phyloP scores from a whole-genome alignment of 2,113 vertebrate species.

The Lota lota region DNA sequence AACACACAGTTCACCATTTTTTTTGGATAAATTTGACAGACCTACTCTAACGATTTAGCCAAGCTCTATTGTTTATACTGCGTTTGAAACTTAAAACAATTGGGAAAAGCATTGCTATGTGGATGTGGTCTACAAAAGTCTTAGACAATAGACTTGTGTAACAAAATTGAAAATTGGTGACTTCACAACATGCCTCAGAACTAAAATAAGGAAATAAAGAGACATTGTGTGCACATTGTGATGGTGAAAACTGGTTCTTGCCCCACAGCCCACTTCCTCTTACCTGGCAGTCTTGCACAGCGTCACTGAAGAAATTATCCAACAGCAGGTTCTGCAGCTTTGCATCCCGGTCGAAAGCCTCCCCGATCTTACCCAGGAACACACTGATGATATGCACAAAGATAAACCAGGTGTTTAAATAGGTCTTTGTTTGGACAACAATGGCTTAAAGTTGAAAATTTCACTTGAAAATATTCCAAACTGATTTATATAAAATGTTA shows the following conservation, averaged over 20 bases:
- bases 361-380: constrained; percentile 96
- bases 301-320: constrained; percentile 87
- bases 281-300: constrained; percentile 90
- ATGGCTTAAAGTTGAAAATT: too few relatives aligned
- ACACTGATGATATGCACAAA: constrained; percentile 71
- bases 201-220: constrained; percentile 34
- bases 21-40: too few relatives aligned
- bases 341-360: constrained; percentile 87
- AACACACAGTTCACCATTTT: too few relatives aligned
- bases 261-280: constrained; percentile 43
- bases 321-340: constrained; percentile 88
- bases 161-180: not conserved
- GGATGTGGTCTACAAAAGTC: not conserved
- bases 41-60: too few relatives aligned
- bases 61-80: too few relatives aligned
- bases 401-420: too few relatives aligned
- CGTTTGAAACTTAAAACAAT: too few relatives aligned
- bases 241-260: constrained; percentile 30
- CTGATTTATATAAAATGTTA: too few relatives aligned
- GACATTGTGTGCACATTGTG: not conserved
- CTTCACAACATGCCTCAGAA: not conserved
- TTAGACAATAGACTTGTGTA: not conserved
- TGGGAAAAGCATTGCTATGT: not conserved
- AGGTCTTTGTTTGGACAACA: too few relatives aligned
- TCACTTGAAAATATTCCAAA: too few relatives aligned